A percentile compares a stretch with the other conserved stretches of the same genome.
These are phyloP conservation scores for Drosophila melanosoma DNA, from an alignment of 2,888 invertebrate species.

Conservation along the genomic window DNA sequence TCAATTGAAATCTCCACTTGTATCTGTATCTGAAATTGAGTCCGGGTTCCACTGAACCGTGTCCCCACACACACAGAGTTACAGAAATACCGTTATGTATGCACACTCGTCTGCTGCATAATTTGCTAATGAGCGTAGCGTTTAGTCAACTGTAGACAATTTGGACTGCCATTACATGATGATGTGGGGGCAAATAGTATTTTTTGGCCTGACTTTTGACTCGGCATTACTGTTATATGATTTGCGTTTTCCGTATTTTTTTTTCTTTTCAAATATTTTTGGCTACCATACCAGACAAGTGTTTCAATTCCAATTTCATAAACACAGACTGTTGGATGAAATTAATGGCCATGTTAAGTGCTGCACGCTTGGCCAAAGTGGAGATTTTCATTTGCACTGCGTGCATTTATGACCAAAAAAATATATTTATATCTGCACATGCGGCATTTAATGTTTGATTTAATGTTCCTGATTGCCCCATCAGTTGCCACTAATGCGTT, in stretches of 20 bases:
- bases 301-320: slow-evolving; percentile 57
- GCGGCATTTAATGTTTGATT: slow-evolving; percentile 22
- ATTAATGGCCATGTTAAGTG: slow-evolving; percentile 63
- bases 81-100: slow-evolving; percentile 5
- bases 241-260: slow-evolving; percentile 65
- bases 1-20: slow-evolving; percentile 30
- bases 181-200: slow-evolving; percentile 47
- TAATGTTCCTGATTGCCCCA: slow-evolving; percentile 60
- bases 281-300: slow-evolving; percentile 38
- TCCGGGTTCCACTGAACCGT: slow-evolving; percentile 55
- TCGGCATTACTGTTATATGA: slow-evolving; percentile 72
- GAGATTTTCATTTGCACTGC: slow-evolving; percentile 52
- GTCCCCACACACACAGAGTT: slow-evolving; percentile 27
- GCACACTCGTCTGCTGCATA: slow-evolving; percentile 45
- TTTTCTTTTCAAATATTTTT: slow-evolving; percentile 10
- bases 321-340: slow-evolving; percentile 37
- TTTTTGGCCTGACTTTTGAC: slow-evolving; percentile 70
- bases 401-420: slow-evolving; percentile 26
- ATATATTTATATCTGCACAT: neutral
- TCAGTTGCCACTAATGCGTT: slow-evolving; percentile 33
- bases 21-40: slow-evolving; percentile 26
- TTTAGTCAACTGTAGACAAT: slow-evolving; percentile 72
- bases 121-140: slow-evolving; percentile 68
- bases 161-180: slow-evolving; percentile 59
- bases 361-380: slow-evolving; percentile 46